Percentiles rank a stretch among this genome's conserved stretches.
Conservation (phyloP, 2,113 vertebrate species). For the Guaruba guarouba region DNA sequence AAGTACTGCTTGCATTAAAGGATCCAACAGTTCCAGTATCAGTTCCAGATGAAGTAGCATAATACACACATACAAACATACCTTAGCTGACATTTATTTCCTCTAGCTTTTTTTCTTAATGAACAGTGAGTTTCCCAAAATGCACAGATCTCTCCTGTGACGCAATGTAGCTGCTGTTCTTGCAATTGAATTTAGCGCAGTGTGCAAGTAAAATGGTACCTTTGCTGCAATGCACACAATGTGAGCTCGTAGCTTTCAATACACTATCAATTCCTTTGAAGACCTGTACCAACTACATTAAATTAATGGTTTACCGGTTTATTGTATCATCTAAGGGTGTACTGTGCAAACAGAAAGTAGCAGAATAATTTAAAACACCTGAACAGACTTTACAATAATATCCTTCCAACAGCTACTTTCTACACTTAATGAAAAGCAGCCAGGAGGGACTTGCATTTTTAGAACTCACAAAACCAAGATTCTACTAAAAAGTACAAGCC, state of each 20-base stretch:
- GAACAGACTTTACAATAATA: background rate
- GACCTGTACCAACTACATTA: background rate
- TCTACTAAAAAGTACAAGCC: background rate
- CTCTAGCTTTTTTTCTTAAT: background rate
- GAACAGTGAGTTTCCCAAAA: background rate
- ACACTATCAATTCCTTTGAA: background rate
- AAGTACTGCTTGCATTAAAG: background rate
- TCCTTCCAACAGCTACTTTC: background rate
- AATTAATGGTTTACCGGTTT: background rate
- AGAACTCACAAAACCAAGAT: background rate
- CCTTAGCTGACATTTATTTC: background rate
- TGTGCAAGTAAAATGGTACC: background rate
- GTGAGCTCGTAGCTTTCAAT: background rate
- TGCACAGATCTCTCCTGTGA: background rate
- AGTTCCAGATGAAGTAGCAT: background rate
- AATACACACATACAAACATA: background rate
- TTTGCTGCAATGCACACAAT: background rate
- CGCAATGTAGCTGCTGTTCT: background rate
- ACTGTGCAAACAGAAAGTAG: background rate
- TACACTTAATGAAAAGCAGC: background rate
- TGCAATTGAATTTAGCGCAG: background rate
- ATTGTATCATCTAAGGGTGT: background rate
- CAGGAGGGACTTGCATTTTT: background rate
- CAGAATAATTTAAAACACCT: background rate
- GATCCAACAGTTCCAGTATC: background rate